These are phyloP conservation scores for Phenganax stokvisi DNA, from an alignment of 92 coral and sea anemone species.

Conservation along the genomic window DNA sequence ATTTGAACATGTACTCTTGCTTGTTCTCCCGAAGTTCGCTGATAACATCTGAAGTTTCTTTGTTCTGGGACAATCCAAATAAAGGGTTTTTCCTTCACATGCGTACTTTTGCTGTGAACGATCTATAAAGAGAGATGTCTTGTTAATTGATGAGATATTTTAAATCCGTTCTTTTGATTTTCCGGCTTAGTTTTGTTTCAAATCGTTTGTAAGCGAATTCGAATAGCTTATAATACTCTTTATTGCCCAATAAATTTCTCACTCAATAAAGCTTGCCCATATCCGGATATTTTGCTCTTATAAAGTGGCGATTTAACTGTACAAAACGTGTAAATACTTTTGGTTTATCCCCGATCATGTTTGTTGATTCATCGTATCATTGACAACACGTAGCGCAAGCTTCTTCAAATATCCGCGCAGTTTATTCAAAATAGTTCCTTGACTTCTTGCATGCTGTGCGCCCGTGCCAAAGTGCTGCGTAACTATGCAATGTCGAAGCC, in stretches of 20 bases:
- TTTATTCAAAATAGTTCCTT: constrained; percentile 7
- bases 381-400: background rate
- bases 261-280: background rate
- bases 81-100: constrained; percentile 11
- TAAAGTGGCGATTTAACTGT: background rate
- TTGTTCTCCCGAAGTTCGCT: constrained; percentile 34
- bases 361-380: background rate
- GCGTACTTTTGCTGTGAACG: background rate
- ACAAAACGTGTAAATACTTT: background rate
- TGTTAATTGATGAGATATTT: background rate
- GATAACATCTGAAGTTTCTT: background rate
- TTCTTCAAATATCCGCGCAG: constrained; percentile 3
- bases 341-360: background rate
- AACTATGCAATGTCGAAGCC: background rate
- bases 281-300: background rate
- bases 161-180: background rate
- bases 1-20: background rate
- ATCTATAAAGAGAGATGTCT: background rate
- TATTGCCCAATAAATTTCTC: background rate
- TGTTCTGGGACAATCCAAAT: constrained; percentile 10
- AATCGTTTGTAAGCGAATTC: background rate
- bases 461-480: background rate
- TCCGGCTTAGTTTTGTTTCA: background rate
- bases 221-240: background rate
- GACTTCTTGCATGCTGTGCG: background rate